Conservation (phyloP, 2,113 vertebrate genomes). For the Dipodomys ordii region DNA sequence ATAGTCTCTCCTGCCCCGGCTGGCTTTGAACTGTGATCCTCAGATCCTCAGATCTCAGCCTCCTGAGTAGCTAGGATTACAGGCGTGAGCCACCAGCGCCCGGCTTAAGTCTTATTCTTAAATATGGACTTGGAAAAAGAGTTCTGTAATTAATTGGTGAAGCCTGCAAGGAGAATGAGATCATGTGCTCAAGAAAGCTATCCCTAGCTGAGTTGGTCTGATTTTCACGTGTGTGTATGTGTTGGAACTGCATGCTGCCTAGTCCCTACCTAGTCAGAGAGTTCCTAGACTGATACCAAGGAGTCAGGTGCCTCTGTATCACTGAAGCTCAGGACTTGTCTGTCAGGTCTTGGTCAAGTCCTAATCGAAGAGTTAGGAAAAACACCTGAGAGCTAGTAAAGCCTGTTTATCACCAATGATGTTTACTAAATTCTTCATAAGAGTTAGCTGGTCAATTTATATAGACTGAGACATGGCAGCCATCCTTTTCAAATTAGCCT, state of each 20-base stretch:
- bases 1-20: too few relatives aligned
- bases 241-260: background rate
- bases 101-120: background rate
- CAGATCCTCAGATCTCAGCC: too few relatives aligned
- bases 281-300: background rate
- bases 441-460: background rate
- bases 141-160: background rate
- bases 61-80: too few relatives aligned
- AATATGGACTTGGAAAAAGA: background rate
- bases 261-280: background rate
- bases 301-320: slow-evolving; percentile 2
- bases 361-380: slow-evolving; percentile 16
- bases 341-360: slow-evolving; percentile 57
- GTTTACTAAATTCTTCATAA: slow-evolving; percentile 19
- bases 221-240: background rate
- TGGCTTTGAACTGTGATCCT: too few relatives aligned
- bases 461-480: background rate
- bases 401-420: slow-evolving; percentile 33
- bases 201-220: background rate
- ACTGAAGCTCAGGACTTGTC: slow-evolving; percentile 55
- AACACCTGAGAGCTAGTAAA: slow-evolving; percentile 52
- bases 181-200: background rate
- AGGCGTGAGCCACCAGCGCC: too few relatives aligned
- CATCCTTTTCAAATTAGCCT: background rate
- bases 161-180: background rate